Percentiles rank a stretch among this genome's conserved stretches.
These are phyloP conservation scores for Macropodus opercularis DNA, from an alignment of 2,797 vertebrate species.

Conservation along the genomic window DNA sequence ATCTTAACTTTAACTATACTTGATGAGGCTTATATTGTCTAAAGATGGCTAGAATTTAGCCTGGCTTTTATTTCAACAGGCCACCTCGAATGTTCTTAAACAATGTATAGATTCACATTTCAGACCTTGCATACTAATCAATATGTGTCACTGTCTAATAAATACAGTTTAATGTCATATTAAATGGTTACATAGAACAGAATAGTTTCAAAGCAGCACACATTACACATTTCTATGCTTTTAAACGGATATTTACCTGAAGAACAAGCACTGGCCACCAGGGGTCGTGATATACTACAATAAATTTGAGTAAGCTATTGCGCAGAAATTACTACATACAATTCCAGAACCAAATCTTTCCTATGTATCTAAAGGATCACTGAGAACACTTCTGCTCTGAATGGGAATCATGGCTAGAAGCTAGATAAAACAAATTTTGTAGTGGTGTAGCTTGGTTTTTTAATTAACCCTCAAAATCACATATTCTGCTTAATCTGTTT, in stretches of 20 bases:
- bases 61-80: not conserved
- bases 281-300: slow-evolving; percentile 8
- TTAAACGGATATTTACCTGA: not conserved
- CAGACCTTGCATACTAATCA: not conserved
- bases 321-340: no score
- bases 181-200: not conserved
- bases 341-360: not conserved
- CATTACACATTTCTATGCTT: no score
- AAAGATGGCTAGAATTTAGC: no score
- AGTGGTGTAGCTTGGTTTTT: not conserved
- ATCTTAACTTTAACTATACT: no score
- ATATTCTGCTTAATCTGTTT: not conserved
- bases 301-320: not conserved
- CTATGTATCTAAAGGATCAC: not conserved
- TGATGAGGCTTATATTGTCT: no score
- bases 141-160: not conserved
- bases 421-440: not conserved
- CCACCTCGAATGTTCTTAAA: not conserved
- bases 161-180: not conserved
- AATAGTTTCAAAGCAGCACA: not conserved
- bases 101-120: not conserved
- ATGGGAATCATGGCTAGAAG: not conserved
- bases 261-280: slow-evolving; percentile 30
- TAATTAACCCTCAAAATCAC: not conserved
- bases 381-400: not conserved